Base-by-base conservation (phyloP, 2,113 vertebrate genomes). In the Tragelaphus buxtoni region DNA sequence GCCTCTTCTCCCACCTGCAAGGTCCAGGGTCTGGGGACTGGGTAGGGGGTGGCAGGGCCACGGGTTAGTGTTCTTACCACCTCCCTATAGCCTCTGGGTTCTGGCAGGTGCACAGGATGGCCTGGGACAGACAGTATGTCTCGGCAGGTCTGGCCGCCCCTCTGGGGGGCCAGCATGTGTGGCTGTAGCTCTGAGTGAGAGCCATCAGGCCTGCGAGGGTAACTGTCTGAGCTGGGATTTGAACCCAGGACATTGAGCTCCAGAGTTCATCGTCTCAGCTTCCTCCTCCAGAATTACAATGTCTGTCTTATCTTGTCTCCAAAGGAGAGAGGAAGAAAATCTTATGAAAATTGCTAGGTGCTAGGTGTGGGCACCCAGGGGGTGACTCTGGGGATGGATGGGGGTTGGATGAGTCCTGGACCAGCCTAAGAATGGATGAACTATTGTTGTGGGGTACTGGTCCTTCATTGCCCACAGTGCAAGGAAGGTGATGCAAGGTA, bases 61-160 rank as follows among this genome's bases (percentile, higher is more conserved):
- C 0, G 0, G 20, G 13, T 69, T 35, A 63, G 49, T 1, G 0
- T 53, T 18, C 9, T 82, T 0, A 0, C 56, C 2, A 7, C 65
- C 53, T 35, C 30, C n/a, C 4, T 51, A 60, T 22, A 77, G 45
- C 69, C 77, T 42, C 7, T 39, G 30, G 22, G 26, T 79, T 85
- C 79, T 22, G 24, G 16, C 72, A 63, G 90, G 58, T 89, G 28
- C 42, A 9, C 39, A 45, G 17, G 56, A 26, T 32, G 77, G 35
- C 56, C 26, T 14, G 5, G 65, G 53, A 86, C 30, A 63, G 63
- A 45, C 3, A 0, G 10, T 39, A 9, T 77, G 56, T 17, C 79
- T 51, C 32, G 28, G 53, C 35, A 35, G 0, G 0, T 42, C 20
- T 10, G 35, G 61, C 53, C 9, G 30, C 32, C 56, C 26, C 1